Evolutionary conservation across 2,888 invertebrate genomes (phyloP).

Genomic region (Drosophila nigricruria): DNA sequence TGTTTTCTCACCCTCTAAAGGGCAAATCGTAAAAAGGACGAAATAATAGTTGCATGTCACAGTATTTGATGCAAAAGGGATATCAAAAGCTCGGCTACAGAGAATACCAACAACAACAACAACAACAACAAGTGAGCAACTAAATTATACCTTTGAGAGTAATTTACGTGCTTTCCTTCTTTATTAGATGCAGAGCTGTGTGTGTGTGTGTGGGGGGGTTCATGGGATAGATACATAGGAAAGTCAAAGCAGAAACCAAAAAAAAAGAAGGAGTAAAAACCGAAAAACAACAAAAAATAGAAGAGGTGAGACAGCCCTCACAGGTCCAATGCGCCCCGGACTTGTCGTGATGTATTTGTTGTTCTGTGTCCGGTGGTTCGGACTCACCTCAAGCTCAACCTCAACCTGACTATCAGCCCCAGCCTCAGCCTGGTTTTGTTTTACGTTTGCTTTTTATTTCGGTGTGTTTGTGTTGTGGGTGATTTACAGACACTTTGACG

Average conservation of each 20-base stretch:
- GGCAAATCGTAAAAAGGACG: conserved; percentile 25
- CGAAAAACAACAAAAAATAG: conserved; percentile 8
- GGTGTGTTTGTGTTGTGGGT: conserved; percentile 63
- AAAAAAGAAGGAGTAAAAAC: conserved; percentile 14
- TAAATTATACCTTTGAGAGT: conserved; percentile 82
- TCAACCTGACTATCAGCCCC: background rate
- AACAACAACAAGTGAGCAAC: conserved; percentile 60
- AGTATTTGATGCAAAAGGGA: conserved; percentile 54
- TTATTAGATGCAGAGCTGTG: conserved; percentile 66
- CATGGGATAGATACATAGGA: conserved; percentile 32
- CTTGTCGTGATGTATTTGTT: conserved; percentile 70
- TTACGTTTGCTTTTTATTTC: conserved; percentile 33
- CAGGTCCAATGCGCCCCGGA: conserved; percentile 19
- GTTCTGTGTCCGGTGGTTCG: conserved; percentile 31
- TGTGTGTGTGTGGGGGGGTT: conserved; percentile 3
- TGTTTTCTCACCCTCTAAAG: conserved; percentile 11
- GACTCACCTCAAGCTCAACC: conserved; percentile 32
- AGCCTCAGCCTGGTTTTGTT: conserved; percentile 42
- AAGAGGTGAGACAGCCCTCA: conserved; percentile 36
- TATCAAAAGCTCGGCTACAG: conserved; percentile 48
- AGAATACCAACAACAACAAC: conserved; percentile 16
- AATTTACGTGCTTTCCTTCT: conserved; percentile 80
- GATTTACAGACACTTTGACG: conserved; percentile 81
- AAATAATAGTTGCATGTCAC: conserved; percentile 53
- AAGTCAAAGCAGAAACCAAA: conserved; percentile 23